phyloP scores from a whole-genome alignment of 1,140 invertebrate genomes.

The Heliconius hermathena region DNA sequence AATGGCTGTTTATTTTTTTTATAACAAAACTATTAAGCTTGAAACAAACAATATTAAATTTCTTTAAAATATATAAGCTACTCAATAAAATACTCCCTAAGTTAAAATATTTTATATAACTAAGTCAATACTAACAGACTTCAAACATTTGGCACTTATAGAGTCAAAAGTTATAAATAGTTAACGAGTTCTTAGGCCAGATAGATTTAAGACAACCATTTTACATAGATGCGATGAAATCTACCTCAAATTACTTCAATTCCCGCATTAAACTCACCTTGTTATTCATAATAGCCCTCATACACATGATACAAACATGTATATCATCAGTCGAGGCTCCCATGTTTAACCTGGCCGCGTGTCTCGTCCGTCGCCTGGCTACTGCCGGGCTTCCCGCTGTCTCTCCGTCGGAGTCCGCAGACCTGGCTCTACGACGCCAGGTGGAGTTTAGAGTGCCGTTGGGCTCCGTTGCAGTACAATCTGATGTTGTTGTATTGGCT shows the following conservation, averaged over 20 bases:
- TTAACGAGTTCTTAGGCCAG: no score
- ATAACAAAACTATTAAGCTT: no score
- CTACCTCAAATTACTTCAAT: background rate
- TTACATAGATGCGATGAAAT: no score
- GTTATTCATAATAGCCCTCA: slow-evolving; percentile 99
- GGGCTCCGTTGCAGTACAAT: slow-evolving; percentile 61
- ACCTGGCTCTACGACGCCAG: slow-evolving; percentile 61
- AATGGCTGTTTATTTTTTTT: no score
- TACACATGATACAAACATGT: slow-evolving; percentile 99
- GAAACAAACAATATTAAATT: no score
- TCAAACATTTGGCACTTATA: no score
- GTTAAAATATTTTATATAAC: no score
- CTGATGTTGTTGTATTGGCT: slow-evolving; percentile 72
- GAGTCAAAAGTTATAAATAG: no score
- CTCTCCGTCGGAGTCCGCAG: slow-evolving; percentile 59
- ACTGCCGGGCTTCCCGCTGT: slow-evolving; percentile 64
- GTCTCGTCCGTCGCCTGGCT: slow-evolving; percentile 86
- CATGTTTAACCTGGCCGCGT: slow-evolving; percentile 96
- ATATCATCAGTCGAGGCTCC: slow-evolving; percentile 99
- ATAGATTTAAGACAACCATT: no score
- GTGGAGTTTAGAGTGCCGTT: slow-evolving; percentile 52
- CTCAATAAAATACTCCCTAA: no score
- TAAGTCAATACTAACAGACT: no score
- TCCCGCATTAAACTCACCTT: slow-evolving; percentile 83
- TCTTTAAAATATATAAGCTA: no score